Evolutionary conservation across 2,888 invertebrate species (phyloP), one percentile per base, ranked within the genome.

Genomic region (Drosophila pullipes): DNA sequence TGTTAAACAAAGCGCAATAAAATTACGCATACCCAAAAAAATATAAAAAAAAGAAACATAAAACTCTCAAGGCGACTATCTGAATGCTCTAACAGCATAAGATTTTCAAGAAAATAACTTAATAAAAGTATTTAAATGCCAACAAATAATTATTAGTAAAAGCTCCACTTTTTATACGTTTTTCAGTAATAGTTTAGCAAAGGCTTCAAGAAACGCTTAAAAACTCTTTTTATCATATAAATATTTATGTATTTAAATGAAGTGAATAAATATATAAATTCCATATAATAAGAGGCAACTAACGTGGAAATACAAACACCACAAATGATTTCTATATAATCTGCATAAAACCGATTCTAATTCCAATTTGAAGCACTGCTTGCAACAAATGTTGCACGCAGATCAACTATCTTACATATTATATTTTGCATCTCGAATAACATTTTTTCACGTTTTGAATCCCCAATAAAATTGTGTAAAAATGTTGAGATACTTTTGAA

Each of bases 1-100:
- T 81, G 73, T 75, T 79, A 74, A 83, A 82, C 78, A 83, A 85
- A 83, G 75, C 69, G 78, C 78, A 81, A 82, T 76, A 80, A 83
- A 82, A 82, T 68, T 50, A 52, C 67, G 69, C 55, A 57, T 62
- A 49, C 31, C 35, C 60, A 18, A 1, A 28, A 28, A 31, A 31
- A 9, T 6, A 28, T 9, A 31, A 9, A 31, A 33, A 66, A 25
- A 52, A 18, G 2, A 2, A 44, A 10, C 7, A 7, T 4, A 53
- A 30, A 67, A 49, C 22, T 10, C 35, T 18, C 13, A 52, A 37
- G 44, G 9, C 60, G 67, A 44, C n/a, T 7, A 2, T 0, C 0
- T 1, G 1, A 61, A 76, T 76, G 22, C 72, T 16, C 72, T 76
- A 13, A 18, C 33, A 37, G 11, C 35, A 28, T 2, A 16, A 5